These are phyloP conservation scores for Phenganax subtilis DNA, from an alignment of 92 coral and sea anemone species.

Conservation along the genomic window DNA sequence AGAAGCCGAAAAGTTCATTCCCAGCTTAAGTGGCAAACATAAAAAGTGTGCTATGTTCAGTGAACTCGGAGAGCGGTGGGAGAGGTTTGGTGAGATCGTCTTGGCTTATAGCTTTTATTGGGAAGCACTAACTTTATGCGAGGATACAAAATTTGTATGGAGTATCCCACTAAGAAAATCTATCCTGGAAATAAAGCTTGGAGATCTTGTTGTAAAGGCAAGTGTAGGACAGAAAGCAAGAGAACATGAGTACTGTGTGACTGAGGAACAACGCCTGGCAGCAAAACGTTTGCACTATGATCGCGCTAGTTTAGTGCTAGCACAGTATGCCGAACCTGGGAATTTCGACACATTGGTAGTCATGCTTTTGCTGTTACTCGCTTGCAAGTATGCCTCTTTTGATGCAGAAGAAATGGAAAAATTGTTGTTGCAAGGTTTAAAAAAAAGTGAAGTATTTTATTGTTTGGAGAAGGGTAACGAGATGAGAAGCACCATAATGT, in stretches of 20 bases:
- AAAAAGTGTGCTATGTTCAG: neutral
- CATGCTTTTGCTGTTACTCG: neutral
- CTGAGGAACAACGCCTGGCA: neutral
- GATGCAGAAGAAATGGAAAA: slow-evolving; percentile 5
- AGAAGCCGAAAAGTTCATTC: neutral
- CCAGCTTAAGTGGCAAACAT: neutral
- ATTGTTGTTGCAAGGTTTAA: neutral
- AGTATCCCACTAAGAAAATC: slow-evolving; percentile 8
- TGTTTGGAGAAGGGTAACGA: neutral
- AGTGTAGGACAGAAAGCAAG: slow-evolving; percentile 1
- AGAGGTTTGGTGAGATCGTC: neutral
- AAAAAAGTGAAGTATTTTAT: slow-evolving; percentile 14
- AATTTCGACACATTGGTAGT: neutral
- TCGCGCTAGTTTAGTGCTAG: neutral
- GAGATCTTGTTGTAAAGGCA: slow-evolving; percentile 2
- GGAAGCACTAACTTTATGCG: neutral
- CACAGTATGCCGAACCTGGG: neutral
- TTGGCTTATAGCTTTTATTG: neutral
- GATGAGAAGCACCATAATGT: neutral
- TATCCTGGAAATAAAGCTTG: slow-evolving; percentile 10
- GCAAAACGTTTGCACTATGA: slow-evolving; percentile 25
- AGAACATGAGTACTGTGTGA: neutral
- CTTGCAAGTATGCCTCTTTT: neutral
- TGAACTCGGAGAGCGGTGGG: slow-evolving; percentile 10
- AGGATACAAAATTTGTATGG: neutral